Evolutionary conservation across 2,888 invertebrate genomes (phyloP).

Genomic region (Lingula anatina): DNA sequence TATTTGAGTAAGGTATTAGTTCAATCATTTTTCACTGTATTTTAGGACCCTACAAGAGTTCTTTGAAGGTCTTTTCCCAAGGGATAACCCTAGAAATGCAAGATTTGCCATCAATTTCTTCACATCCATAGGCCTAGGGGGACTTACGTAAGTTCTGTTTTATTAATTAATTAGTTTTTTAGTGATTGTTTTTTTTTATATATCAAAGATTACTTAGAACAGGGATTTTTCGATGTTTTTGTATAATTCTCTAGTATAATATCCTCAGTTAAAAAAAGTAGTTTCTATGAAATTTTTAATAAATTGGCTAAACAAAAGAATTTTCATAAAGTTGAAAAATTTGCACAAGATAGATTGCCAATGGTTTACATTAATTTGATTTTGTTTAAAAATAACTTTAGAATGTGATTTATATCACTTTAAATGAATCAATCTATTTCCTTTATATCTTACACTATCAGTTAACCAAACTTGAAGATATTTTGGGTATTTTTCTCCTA

Average conservation of each 20-base stretch:
- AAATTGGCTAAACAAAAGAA: too few species aligned
- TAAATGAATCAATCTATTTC: not conserved
- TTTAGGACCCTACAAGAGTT: slow-evolving; percentile 76
- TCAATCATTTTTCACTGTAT: too few species aligned
- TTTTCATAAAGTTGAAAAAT: too few species aligned
- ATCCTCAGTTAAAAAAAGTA: too few species aligned
- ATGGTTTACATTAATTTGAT: slow-evolving; percentile 1
- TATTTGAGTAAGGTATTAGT: too few species aligned
- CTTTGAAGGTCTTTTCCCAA: slow-evolving; percentile 88
- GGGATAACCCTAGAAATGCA: slow-evolving; percentile 93
- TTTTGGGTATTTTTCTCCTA: slow-evolving; percentile 26
- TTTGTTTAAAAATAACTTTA: not conserved
- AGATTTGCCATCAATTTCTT: slow-evolving; percentile 97
- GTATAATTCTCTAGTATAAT: too few species aligned
- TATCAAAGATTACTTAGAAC: too few species aligned
- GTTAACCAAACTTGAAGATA: not conserved
- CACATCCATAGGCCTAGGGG: slow-evolving; percentile 93
- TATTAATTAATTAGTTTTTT: too few species aligned
- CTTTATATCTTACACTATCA: not conserved
- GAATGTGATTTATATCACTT: not conserved
- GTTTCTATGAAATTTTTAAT: too few species aligned
- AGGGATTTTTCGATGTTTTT: too few species aligned
- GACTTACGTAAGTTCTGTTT: slow-evolving; percentile 76
- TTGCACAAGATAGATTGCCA: too few species aligned
- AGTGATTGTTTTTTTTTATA: too few species aligned